Evolutionary conservation across 2,113 vertebrate genomes (phyloP).

Genomic region (Psilopsiagon aurifrons): DNA sequence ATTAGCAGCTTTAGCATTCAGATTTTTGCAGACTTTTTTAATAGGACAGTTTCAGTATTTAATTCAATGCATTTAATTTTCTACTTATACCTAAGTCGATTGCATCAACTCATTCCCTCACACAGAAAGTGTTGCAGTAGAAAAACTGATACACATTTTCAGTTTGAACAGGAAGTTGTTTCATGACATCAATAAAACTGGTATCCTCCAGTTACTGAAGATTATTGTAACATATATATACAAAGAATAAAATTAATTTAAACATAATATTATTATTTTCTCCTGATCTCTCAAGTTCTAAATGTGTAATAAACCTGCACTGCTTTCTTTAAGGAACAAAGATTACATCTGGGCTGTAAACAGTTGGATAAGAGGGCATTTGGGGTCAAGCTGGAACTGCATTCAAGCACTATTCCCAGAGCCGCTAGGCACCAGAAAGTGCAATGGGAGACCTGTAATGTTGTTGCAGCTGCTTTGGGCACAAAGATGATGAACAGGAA

Average conservation of each 20-base stretch:
- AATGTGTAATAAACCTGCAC: not conserved
- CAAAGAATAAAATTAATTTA: not conserved
- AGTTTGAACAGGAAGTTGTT: not conserved
- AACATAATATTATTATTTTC: not conserved
- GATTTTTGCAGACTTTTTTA: not conserved
- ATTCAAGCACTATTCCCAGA: not conserved
- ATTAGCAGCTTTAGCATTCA: not conserved
- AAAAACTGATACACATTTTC: not conserved
- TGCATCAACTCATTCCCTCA: not conserved
- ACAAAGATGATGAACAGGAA: not conserved
- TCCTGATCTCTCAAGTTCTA: not conserved
- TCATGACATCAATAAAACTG: not conserved
- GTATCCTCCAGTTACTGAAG: not conserved
- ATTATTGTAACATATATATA: not conserved
- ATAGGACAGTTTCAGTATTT: not conserved
- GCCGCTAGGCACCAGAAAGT: not conserved
- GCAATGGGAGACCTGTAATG: not conserved
- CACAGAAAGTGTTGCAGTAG: not conserved
- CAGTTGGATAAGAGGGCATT: not conserved
- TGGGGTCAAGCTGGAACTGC: not conserved
- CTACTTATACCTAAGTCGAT: not conserved
- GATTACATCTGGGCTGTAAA: not conserved
- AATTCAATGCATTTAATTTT: not conserved
- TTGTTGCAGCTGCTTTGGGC: not conserved
- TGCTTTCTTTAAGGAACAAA: not conserved